phyloP scores from a whole-genome alignment of 2,888 invertebrate genomes.

The Phlogophora meticulosa region DNA sequence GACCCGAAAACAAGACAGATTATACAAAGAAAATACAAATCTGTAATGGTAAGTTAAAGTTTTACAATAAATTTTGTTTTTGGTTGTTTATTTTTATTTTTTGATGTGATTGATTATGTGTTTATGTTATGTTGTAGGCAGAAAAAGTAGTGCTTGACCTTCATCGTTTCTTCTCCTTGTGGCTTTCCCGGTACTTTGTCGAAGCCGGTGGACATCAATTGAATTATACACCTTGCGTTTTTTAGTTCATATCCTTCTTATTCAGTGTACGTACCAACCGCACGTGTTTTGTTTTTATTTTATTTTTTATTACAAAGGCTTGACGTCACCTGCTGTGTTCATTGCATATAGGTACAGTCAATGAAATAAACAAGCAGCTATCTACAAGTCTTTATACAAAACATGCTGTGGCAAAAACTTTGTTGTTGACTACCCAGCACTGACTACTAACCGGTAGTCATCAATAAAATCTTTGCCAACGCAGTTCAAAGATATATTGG shows the following conservation, averaged over 20 bases:
- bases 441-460: neutral
- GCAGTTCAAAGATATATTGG: neutral
- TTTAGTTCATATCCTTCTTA: conserved; percentile 76
- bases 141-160: conserved; percentile 94
- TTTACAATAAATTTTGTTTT: neutral
- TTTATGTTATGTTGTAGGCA: conserved; percentile 92
- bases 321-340: neutral
- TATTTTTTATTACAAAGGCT: conserved; percentile 43
- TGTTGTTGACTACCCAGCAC: no score
- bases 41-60: conserved; percentile 96
- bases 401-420: neutral
- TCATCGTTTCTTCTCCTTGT: conserved; percentile 95
- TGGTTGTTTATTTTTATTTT: conserved; percentile 59
- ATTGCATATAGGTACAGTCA: conserved; percentile 4
- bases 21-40: conserved; percentile 99
- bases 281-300: conserved; percentile 73
- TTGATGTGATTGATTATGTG: conserved; percentile 38
- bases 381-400: neutral
- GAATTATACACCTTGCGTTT: conserved; percentile 84
- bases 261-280: conserved; percentile 82
- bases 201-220: conserved; percentile 81
- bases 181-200: conserved; percentile 90
- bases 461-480: neutral
- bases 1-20: conserved; percentile 99
- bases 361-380: conserved; percentile 2